phyloP scores from a whole-genome alignment of 2,888 invertebrate species.

The Chaitophorus viminalis region DNA sequence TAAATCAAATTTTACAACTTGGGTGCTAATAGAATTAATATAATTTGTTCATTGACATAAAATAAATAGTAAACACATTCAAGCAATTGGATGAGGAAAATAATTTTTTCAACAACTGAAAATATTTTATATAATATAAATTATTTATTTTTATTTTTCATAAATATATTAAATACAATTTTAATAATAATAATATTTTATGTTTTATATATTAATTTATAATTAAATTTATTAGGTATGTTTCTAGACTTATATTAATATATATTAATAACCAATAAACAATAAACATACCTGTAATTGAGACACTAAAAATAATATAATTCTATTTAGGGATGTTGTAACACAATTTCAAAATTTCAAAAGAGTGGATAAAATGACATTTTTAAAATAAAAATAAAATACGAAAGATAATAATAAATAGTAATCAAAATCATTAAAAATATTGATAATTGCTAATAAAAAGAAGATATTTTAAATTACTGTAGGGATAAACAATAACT shows the following conservation, averaged over 20 bases:
- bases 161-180: slow-evolving; percentile 56
- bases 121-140: slow-evolving; percentile 59
- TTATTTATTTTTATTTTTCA: slow-evolving; percentile 42
- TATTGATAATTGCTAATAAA: slow-evolving; percentile 43
- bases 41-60: too few species aligned
- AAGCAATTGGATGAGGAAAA: too few species aligned
- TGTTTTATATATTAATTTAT: slow-evolving; percentile 12
- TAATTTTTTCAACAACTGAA: background rate
- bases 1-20: too few species aligned
- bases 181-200: slow-evolving; percentile 33
- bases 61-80: too few species aligned
- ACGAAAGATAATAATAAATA: slow-evolving; percentile 22
- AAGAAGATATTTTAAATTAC: slow-evolving; percentile 2
- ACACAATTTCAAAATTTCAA: slow-evolving; percentile 33
- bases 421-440: slow-evolving; percentile 7
- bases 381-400: slow-evolving; percentile 35
- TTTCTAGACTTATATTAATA: slow-evolving; percentile 51
- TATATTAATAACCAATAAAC: slow-evolving; percentile 52
- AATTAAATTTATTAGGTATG: slow-evolving; percentile 52
- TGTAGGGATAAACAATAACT: slow-evolving; percentile 34
- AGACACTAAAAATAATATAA: slow-evolving; percentile 48
- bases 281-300: slow-evolving; percentile 54
- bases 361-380: slow-evolving; percentile 37
- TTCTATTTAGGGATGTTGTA: slow-evolving; percentile 22
- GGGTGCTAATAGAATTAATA: too few species aligned